phyloP scores from a whole-genome alignment of 2,797 vertebrate genomes.

The Strix occidentalis region DNA sequence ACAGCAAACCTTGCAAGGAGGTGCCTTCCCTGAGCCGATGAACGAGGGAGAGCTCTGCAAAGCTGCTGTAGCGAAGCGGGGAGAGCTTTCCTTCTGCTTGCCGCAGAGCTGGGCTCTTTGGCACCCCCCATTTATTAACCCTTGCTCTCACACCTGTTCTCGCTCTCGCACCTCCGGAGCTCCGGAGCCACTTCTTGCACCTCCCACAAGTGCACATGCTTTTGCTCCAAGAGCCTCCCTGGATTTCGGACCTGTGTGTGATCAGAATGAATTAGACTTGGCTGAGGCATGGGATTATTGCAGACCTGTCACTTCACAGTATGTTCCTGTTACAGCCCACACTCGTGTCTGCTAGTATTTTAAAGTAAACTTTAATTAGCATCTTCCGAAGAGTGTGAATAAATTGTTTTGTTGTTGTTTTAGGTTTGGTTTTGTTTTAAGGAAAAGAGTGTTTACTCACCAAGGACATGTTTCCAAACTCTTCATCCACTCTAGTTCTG shows the following conservation, averaged over 20 bases:
- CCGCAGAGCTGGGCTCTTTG: neutral
- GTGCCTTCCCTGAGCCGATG: accelerated
- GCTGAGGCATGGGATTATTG: conserved; percentile 54
- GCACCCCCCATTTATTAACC: neutral
- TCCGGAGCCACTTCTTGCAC: conserved; percentile 49
- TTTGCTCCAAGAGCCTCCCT: conserved; percentile 35
- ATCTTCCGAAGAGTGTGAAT: conserved; percentile 52
- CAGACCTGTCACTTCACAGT: conserved; percentile 69
- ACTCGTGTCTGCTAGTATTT: conserved; percentile 63
- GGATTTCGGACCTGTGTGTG: conserved; percentile 54
- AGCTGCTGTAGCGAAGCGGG: accelerated
- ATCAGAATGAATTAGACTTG: conserved; percentile 48
- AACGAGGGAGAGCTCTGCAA: neutral
- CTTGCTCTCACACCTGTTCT: conserved; percentile 61
- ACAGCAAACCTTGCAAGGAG: neutral
- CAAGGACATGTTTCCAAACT: conserved; percentile 39
- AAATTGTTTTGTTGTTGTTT: conserved; percentile 66
- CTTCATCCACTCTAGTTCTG: neutral
- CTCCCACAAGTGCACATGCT: conserved; percentile 63
- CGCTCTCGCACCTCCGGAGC: neutral
- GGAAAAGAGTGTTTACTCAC: conserved; percentile 37
- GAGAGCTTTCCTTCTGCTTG: neutral
- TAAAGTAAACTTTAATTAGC: conserved; percentile 64
- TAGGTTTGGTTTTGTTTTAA: conserved; percentile 55
- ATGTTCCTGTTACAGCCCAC: conserved; percentile 69